A percentile compares a stretch with the other conserved stretches of the same genome.
These are phyloP conservation scores for Pyrgilauda ruficollis DNA, from an alignment of 2,113 vertebrate species.

Conservation along the genomic window DNA sequence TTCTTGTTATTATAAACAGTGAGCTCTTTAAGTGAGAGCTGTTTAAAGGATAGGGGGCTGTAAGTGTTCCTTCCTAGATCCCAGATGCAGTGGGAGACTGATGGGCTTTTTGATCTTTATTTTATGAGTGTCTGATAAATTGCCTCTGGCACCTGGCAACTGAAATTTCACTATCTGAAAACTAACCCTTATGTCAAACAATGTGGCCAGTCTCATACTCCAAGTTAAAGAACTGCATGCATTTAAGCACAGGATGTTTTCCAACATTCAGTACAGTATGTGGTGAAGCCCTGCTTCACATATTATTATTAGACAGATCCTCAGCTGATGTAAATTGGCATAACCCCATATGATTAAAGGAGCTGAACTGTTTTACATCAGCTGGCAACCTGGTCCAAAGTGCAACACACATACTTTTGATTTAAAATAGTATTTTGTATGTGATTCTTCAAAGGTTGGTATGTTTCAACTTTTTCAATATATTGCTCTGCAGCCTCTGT, in stretches of 20 bases:
- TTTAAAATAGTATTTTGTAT: conserved; percentile 59
- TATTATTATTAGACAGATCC: conserved; percentile 57
- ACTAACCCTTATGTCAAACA: conserved; percentile 81
- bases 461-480: conserved; percentile 44
- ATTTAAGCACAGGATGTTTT: conserved; percentile 64
- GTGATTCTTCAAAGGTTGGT: conserved; percentile 52
- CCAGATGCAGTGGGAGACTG: conserved; percentile 76
- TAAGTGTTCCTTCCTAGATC: conserved; percentile 82
- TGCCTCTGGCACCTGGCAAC: conserved; percentile 82
- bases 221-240: conserved; percentile 38
- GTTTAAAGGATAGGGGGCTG: conserved; percentile 78
- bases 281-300: conserved; percentile 5
- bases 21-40: conserved; percentile 84
- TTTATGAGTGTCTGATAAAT: conserved; percentile 83
- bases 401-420: conserved; percentile 58
- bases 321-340: conserved; percentile 62
- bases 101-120: conserved; percentile 82
- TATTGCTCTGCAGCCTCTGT: conserved; percentile 8
- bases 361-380: conserved; percentile 58
- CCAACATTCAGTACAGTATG: conserved; percentile 56
- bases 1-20: conserved; percentile 89
- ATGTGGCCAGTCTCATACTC: conserved; percentile 67
- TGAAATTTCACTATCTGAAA: conserved; percentile 82
- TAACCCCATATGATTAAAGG: conserved; percentile 46
- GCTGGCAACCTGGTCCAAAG: conserved; percentile 42